Evolutionary conservation across 2,888 invertebrate genomes (phyloP), one percentile per base, ranked within the genome.

Genomic region (Corbicula japonica): DNA sequence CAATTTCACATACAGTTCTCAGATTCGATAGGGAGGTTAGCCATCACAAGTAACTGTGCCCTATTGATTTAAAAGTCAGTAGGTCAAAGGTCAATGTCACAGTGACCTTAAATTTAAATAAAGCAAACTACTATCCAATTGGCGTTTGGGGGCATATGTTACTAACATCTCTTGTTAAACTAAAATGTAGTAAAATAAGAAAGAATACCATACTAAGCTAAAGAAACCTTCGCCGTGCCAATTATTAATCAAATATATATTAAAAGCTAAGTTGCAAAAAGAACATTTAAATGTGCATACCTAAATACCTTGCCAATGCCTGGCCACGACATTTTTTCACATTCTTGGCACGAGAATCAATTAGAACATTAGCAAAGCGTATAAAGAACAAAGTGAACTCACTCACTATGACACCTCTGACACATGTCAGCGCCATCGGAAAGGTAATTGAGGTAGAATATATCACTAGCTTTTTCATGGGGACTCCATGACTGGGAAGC

Each of bases 391-490:
- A 62, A 72, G 30, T 34, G 12, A 71, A 62, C 62, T 75, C 70
- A 86, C 88, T 86, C 80, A 89, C 89, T 86, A 78, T 88, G 87
- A 68, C 89, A 89, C 23, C 79, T 84, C 28, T 83, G 69, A 68
- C 88, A 89, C 28, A 62, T 38, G 8, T 80, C 56, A 6, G 83
- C 83, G 8, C 86, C 87, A 12, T 74, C 74, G 1, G 73, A 60
- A n/a, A 88, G 66, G 6, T 78, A 85, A 52, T 77, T 83, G 72
- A 77, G 84, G 66, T 78, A 86, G 58, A 89, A 84, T 5, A 82
- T 60, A 8, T 79, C 76, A 10, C 77, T 76, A n/a, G 75, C 72
- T 15, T 54, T 30, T 0, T 71, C 38, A 21, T 85, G 79, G 0
- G 87, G 83, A 3, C 86, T 76, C 88, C 88, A 88, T 15, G 83